Percentiles rank a stretch among this genome's conserved stretches.
These are phyloP conservation scores for Corythucha ciliata DNA, from an alignment of 2,888 invertebrate species.

Conservation along the genomic window DNA sequence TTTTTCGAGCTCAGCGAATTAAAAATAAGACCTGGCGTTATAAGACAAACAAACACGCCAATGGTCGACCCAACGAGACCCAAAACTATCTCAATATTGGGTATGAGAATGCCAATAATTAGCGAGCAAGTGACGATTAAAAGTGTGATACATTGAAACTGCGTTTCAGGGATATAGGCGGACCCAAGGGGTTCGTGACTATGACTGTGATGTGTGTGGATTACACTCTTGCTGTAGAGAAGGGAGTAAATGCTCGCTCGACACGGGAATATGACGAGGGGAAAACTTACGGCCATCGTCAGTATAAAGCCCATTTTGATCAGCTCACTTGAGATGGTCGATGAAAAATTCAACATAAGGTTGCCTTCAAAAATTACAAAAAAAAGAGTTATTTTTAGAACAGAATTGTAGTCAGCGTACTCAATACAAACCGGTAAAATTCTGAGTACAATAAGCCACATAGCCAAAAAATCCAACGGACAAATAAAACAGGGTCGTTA, in stretches of 20 bases:
- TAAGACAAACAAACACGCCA: slow-evolving; percentile 83
- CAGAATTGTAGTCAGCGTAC: neutral
- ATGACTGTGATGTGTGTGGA: too few species aligned
- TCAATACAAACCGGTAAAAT: slow-evolving; percentile 54
- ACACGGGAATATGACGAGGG: slow-evolving; percentile 93
- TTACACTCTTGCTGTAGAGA: slow-evolving; percentile 55
- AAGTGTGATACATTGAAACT: slow-evolving; percentile 75
- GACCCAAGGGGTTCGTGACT: slow-evolving; percentile 25
- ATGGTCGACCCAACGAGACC: slow-evolving; percentile 92
- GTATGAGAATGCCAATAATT: slow-evolving; percentile 72
- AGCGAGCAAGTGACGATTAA: slow-evolving; percentile 67
- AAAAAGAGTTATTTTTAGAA: too few species aligned
- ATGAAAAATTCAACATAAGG: slow-evolving; percentile 75
- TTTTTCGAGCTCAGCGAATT: slow-evolving; percentile 73
- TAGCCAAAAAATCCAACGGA: slow-evolving; percentile 90
- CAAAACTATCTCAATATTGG: slow-evolving; percentile 88
- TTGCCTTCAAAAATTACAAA: slow-evolving; percentile 69
- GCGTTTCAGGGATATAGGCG: slow-evolving; percentile 67
- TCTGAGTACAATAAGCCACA: slow-evolving; percentile 71
- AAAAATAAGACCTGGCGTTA: slow-evolving; percentile 87
- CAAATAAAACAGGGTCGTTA: slow-evolving; percentile 83
- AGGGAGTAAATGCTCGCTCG: slow-evolving; percentile 87
- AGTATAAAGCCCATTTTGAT: slow-evolving; percentile 92
- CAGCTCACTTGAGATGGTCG: slow-evolving; percentile 71
- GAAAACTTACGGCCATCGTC: slow-evolving; percentile 92